A percentile compares a stretch with the other conserved stretches of the same genome.
These are phyloP conservation scores for Agapetus fuscipes DNA, from an alignment of 2,888 invertebrate species.

Conservation along the genomic window DNA sequence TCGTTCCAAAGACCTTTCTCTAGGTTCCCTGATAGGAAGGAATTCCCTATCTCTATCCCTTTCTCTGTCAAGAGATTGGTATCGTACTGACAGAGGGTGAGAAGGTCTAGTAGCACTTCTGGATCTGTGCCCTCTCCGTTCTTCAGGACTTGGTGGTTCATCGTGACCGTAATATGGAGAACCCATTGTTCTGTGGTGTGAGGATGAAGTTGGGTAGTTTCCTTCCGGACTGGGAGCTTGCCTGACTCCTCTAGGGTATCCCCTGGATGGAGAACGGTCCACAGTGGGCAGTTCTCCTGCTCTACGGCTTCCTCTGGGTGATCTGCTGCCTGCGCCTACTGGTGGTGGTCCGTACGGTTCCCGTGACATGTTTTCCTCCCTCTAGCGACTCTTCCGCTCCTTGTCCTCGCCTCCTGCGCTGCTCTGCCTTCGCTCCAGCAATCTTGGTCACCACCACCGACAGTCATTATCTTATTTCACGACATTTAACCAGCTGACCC, in stretches of 20 bases:
- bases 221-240: slow-evolving; percentile 40
- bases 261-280: slow-evolving; percentile 80
- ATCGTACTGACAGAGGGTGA: slow-evolving; percentile 33
- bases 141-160: slow-evolving; percentile 77
- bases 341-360: slow-evolving; percentile 43
- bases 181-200: slow-evolving; percentile 44
- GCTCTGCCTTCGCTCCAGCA: not conserved
- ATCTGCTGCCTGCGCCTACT: slow-evolving; percentile 52
- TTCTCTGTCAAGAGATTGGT: slow-evolving; percentile 64
- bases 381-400: not conserved
- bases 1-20: slow-evolving; percentile 56
- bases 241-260: slow-evolving; percentile 58
- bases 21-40: slow-evolving; percentile 70
- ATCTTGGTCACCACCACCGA: slow-evolving; percentile 8
- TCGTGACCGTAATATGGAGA: slow-evolving; percentile 69
- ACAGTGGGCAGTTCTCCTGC: slow-evolving; percentile 70
- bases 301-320: slow-evolving; percentile 54
- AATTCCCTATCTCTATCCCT: slow-evolving; percentile 80
- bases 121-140: slow-evolving; percentile 73
- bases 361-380: slow-evolving; percentile 30
- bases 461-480: slow-evolving; percentile 14
- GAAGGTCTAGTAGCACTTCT: slow-evolving; percentile 72
- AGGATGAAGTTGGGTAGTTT: slow-evolving; percentile 31
- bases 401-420: not conserved
- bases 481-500: slow-evolving; percentile 8